A percentile compares a stretch with the other conserved stretches of the same genome.
These are phyloP conservation scores for Hypsopygia costalis DNA, from an alignment of 2,888 invertebrate species.

Conservation along the genomic window DNA sequence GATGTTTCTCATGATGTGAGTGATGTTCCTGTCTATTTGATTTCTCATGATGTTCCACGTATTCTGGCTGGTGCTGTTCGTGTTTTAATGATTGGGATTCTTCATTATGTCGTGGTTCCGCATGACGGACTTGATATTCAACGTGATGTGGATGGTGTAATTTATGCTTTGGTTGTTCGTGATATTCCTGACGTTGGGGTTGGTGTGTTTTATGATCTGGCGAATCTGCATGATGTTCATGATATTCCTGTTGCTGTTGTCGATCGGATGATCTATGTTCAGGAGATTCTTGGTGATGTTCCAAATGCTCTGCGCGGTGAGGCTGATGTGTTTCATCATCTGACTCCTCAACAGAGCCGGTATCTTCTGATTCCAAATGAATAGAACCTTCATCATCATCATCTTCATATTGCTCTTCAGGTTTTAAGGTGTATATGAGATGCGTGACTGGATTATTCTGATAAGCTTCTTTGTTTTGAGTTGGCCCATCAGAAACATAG, in stretches of 20 bases:
- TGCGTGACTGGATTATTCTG: slow-evolving; percentile 49
- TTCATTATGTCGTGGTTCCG: slow-evolving; percentile 1
- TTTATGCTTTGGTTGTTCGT: slow-evolving; percentile 1
- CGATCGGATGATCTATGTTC: not conserved
- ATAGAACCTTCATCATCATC: slow-evolving; percentile 10
- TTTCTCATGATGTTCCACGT: slow-evolving; percentile 3
- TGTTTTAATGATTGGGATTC: slow-evolving; percentile 1
- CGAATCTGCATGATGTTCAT: slow-evolving; percentile 1
- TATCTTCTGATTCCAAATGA: slow-evolving; percentile 19
- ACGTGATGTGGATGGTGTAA: not conserved
- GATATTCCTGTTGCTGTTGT: not conserved
- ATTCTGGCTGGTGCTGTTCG: slow-evolving; percentile 6
- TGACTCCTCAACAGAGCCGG: slow-evolving; percentile 14
- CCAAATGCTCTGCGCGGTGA: slow-evolving; percentile 5
- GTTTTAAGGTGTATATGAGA: slow-evolving; percentile 44
- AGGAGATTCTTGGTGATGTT: not conserved
- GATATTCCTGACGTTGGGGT: slow-evolving; percentile 6
- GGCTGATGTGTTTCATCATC: slow-evolving; percentile 9
- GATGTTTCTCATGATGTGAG: not conserved
- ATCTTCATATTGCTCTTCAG: slow-evolving; percentile 33
- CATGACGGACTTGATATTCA: slow-evolving; percentile 1
- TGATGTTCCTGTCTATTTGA: not conserved
- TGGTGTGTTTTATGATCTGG: not conserved
- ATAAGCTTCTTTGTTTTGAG: slow-evolving; percentile 39
- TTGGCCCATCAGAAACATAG: slow-evolving; percentile 39